A percentile compares a stretch with the other conserved stretches of the same genome.
These are phyloP conservation scores for Petrocephalus schoutedeni DNA, from an alignment of 2,797 vertebrate species.

Conservation along the genomic window DNA sequence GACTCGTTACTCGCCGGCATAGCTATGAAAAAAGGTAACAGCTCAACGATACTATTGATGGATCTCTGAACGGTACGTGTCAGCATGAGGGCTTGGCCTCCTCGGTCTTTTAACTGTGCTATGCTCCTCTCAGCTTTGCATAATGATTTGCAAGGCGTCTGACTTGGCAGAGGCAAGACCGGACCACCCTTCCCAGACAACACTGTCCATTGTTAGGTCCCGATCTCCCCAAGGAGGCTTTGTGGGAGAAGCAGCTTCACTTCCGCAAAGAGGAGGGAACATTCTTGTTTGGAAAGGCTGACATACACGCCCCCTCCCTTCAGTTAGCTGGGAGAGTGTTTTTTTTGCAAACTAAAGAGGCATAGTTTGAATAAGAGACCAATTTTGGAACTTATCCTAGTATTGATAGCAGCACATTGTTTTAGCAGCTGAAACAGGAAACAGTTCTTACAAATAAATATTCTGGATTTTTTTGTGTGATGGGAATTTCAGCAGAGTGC, in stretches of 20 bases:
- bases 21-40: neutral
- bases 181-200: slow-evolving; percentile 12
- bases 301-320: neutral
- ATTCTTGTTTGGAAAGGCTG: neutral
- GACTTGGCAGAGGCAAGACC: neutral
- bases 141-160: slow-evolving; percentile 10
- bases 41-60: neutral
- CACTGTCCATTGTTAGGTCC: slow-evolving; percentile 18
- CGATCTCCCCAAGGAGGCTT: neutral
- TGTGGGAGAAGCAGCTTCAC: slow-evolving; percentile 2
- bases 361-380: neutral
- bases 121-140: neutral
- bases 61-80: neutral
- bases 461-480: neutral
- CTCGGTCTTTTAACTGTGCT: neutral
- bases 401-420: neutral
- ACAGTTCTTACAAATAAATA: neutral
- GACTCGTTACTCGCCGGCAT: neutral
- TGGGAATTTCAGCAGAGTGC: neutral
- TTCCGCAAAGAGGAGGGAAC: slow-evolving; percentile 19
- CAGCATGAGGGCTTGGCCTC: neutral
- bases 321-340: neutral
- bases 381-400: neutral
- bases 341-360: neutral
- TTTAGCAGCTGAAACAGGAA: neutral